Percentiles rank a stretch among this genome's conserved stretches.
Conservation (phyloP, 2,797 vertebrate genomes). For the Acrossocheilus wenchowensis region DNA sequence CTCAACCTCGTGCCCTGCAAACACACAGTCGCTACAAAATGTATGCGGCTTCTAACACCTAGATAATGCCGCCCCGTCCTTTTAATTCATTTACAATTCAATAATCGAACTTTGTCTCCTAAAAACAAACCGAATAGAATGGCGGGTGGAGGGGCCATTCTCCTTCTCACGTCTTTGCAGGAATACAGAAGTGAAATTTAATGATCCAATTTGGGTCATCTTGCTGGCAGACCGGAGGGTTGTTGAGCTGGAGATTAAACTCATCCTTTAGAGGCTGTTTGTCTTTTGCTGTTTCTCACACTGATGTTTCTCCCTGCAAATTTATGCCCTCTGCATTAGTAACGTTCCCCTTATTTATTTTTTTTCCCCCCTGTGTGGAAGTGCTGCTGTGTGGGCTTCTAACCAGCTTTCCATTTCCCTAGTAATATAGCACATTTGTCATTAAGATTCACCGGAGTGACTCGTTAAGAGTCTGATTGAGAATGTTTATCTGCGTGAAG, state of each 20-base stretch:
- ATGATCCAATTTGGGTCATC: constrained; percentile 66
- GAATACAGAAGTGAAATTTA: constrained; percentile 71
- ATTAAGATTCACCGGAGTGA: constrained; percentile 49
- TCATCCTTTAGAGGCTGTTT: constrained; percentile 61
- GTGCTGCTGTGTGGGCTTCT: constrained; percentile 59
- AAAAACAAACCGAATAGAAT: constrained; percentile 57
- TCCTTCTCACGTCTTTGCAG: constrained; percentile 32
- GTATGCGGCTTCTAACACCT: neutral
- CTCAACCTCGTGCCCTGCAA: neutral
- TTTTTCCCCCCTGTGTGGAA: constrained; percentile 32
- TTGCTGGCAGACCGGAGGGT: constrained; percentile 56
- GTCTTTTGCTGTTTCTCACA: constrained; percentile 51
- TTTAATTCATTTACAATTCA: constrained; percentile 68
- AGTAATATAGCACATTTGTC: constrained; percentile 35
- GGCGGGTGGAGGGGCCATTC: constrained; percentile 50
- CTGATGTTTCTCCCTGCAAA: constrained; percentile 60
- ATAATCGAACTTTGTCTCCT: constrained; percentile 63
- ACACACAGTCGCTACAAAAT: neutral
- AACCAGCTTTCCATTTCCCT: constrained; percentile 34
- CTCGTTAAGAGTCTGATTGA: constrained; percentile 53
- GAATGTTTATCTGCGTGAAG: constrained; percentile 25
- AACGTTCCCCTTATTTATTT: constrained; percentile 55
- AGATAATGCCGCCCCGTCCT: constrained; percentile 14
- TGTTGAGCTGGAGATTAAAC: constrained; percentile 65
- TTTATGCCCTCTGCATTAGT: constrained; percentile 63